Evolutionary conservation across 2,797 vertebrate species (phyloP), one percentile per base, ranked within the genome.

Genomic region (Rhynchonycteris naso): DNA sequence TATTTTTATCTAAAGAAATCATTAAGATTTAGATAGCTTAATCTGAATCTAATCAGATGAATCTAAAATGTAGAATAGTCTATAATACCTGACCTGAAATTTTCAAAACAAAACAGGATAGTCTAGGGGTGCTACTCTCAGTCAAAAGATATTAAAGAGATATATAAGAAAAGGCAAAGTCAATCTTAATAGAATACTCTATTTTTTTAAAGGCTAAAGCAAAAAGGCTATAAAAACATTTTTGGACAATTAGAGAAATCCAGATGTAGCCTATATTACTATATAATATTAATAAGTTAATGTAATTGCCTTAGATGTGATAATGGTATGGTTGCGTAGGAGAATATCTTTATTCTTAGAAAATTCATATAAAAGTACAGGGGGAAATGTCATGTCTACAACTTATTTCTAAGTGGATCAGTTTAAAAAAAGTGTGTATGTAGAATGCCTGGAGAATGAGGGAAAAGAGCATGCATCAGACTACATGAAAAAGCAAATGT

Each of bases 1-100:
- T 54, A 58, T 54, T 91, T 91, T 82, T 54, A 59, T 56, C 54
- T 86, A 85, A 80, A 88, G 18, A 94, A 91, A 85, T n/a, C 78
- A 56, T 24, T 92, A 69, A 90, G 80, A 38, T 74, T 52, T 91
- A 56, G 14, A 47, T n/a, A 43, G 24, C 65, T 93, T 86, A 85
- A 93, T 66, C 33, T 82, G 63, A 24, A 83, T 63, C 47, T 91
- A 75, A 52, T 74, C 58, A 93, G 33, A 81, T 16, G 3, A 78
- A 88, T 90, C 74, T 65, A 82, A 11, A 90, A 85, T 72, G 63
- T 88, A 5, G 28, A 52, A 38, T 2, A 80, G 47, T 82, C 78
- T 71, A 35, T 59, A 82, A 59, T 16, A 69, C 16, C 15, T 43
- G 26, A 14, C 26, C 59, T 93, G n/a, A 93, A 35, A 9, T 74